Percentiles rank a stretch among this genome's conserved stretches.
Evolutionary conservation across 2,888 invertebrate genomes (phyloP).

Genomic region (Phoenoteleia sp.): DNA sequence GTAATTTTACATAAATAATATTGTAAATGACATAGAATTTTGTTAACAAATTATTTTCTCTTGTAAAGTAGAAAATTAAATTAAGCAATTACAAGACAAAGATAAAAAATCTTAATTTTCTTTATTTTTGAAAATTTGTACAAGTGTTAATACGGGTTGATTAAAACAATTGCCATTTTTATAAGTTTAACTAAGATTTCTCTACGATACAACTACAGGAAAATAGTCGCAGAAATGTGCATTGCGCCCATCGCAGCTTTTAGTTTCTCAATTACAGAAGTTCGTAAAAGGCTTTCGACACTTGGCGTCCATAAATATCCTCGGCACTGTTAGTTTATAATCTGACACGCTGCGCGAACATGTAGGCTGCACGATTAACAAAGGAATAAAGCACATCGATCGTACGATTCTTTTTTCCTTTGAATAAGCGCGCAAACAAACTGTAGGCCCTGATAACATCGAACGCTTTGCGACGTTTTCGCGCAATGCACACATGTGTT

Average conservation of each 20-base stretch:
- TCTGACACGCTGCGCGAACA: conserved; percentile 70
- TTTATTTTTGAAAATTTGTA: too few relatives aligned
- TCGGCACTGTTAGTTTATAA: conserved; percentile 72
- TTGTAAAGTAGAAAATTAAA: too few relatives aligned
- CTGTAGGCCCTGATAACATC: conserved; percentile 6
- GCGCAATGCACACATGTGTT: conserved; percentile 42
- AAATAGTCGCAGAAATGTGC: conserved; percentile 34
- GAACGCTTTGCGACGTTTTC: conserved; percentile 44
- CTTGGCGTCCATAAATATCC: conserved; percentile 73
- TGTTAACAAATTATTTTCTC: too few relatives aligned
- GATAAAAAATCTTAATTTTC: too few relatives aligned
- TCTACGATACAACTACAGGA: not conserved
- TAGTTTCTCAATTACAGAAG: conserved; percentile 71
- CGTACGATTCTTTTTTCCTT: conserved; percentile 50
- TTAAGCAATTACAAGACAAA: too few relatives aligned
- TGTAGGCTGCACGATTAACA: conserved; percentile 72
- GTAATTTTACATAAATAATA: too few relatives aligned
- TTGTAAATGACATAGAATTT: too few relatives aligned
- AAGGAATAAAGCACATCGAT: conserved; percentile 67
- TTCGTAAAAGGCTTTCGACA: conserved; percentile 71
- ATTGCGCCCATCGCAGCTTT: conserved; percentile 62
- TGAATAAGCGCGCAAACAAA: conserved; percentile 17
- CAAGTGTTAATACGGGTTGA: too few relatives aligned
- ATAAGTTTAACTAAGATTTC: not conserved
- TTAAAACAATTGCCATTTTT: not conserved